Evolutionary conservation across 2,888 invertebrate species (phyloP), one percentile per base, ranked within the genome.

Genomic region (Microchrysa polita): DNA sequence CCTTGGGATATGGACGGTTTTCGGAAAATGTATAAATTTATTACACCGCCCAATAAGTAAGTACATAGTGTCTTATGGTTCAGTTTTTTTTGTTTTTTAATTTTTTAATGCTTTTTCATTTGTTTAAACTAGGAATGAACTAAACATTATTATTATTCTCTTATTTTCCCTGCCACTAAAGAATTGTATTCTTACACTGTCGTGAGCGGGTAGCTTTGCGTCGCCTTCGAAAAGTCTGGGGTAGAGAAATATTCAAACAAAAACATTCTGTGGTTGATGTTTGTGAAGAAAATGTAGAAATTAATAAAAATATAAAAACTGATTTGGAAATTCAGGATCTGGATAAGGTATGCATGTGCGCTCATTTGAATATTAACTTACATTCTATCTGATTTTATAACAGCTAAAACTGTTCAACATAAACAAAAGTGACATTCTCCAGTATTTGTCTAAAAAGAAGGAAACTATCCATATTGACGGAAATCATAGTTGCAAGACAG

Each of bases 41-140:
- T 86, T n/a, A 84, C 87, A 10, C 88, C 89, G 0, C 90, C 90
- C 0, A 90, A 90, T 79, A 85, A 87, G 86, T 87, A 78, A 74
- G 57, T 52, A 27, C n/a, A n/a, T n/a, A n/a, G n/a, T 20, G 5
- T 53, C 9, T 53, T 53, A 42, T 23, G 14, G n/a, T 60, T 60
- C 20, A 57, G 16, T n/a, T n/a, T 12, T 48, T 48, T 48, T 48
- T 12, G 4, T n/a, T 48, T 55, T 55, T 12, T 9, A 48, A n/a
- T 48, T 42, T 61, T 16, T 9, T 18, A 27, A 5, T 53, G 42
- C 20, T 59, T 34, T 9, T 61, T 27, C 34, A n/a, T n/a, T 61
- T 5, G 12, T 61, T 5, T 14, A 12, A 61, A 65, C 14, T 57
- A 59, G 14, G n/a, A n/a, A n/a, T n/a, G n/a, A n/a, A 7, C 12